Conservation (phyloP, 2,888 invertebrate genomes). For the Oasisia sp. region DNA sequence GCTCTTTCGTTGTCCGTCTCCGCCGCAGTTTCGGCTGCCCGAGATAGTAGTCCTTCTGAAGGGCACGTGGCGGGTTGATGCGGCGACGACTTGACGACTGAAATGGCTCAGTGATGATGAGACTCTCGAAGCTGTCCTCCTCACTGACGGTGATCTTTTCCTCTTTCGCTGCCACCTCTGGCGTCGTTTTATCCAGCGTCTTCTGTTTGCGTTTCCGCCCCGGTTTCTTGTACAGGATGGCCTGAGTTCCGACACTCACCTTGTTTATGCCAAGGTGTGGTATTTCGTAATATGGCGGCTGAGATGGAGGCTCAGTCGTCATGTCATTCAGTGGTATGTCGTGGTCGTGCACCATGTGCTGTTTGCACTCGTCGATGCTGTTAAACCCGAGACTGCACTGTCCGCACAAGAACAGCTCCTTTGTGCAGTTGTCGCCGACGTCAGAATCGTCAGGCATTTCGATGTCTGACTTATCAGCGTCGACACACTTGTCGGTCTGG, state of each 20-base stretch:
- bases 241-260: conserved; percentile 58
- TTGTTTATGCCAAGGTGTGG: neutral
- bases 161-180: conserved; percentile 34
- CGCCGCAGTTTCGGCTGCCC: conserved; percentile 20
- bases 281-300: neutral
- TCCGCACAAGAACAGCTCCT: conserved; percentile 63
- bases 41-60: conserved; percentile 26
- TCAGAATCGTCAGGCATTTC: neutral
- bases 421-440: neutral
- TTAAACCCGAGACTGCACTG: conserved; percentile 62
- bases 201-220: conserved; percentile 46
- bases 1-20: neutral
- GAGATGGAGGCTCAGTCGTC: conserved; percentile 18
- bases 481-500: neutral
- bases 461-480: neutral
- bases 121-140: conserved; percentile 20
- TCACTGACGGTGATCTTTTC: neutral
- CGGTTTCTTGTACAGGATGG: conserved; percentile 42
- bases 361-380: conserved; percentile 60
- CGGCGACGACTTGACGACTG: neutral
- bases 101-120: neutral
- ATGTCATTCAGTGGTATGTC: conserved; percentile 23
- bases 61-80: conserved; percentile 18
- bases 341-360: conserved; percentile 61
- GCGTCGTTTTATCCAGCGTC: conserved; percentile 38